Evolutionary conservation across 2,113 vertebrate genomes (phyloP).

Genomic region (Seriola quinqueradiata): DNA sequence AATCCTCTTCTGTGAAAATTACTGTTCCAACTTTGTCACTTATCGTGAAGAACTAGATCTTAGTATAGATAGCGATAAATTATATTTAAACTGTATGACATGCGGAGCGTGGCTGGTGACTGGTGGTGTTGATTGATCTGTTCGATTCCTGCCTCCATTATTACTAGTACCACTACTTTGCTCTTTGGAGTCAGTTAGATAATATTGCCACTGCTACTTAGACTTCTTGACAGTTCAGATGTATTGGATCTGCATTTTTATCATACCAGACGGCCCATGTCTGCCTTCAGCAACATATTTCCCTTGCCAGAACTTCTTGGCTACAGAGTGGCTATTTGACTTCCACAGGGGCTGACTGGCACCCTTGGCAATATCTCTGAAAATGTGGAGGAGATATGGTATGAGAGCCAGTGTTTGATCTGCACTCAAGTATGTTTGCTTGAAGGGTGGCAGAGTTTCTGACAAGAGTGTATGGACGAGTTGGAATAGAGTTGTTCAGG

Average conservation of each 20-base stretch:
- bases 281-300: conserved; percentile 46
- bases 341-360: conserved; percentile 48
- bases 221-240: conserved; percentile 42
- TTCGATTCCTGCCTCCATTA: conserved; percentile 1
- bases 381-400: conserved; percentile 56
- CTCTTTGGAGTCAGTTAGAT: not conserved
- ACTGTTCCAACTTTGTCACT: not conserved
- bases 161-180: not conserved
- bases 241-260: conserved; percentile 46
- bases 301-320: conserved; percentile 47
- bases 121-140: not conserved
- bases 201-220: conserved; percentile 19
- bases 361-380: conserved; percentile 56
- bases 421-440: conserved; percentile 67
- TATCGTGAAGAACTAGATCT: not conserved
- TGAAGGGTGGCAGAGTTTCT: conserved; percentile 66
- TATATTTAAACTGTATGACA: not conserved
- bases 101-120: not conserved
- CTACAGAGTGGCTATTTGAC: conserved; percentile 49
- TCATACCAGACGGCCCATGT: conserved; percentile 54
- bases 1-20: conserved; percentile 1
- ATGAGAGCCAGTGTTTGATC: conserved; percentile 69
- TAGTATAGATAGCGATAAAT: not conserved
- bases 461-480: conserved; percentile 35
- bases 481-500: conserved; percentile 29